Percentiles rank a stretch among this genome's conserved stretches.
phyloP scores from a whole-genome alignment of 2,888 invertebrate genomes.

The Eilema depressum region DNA sequence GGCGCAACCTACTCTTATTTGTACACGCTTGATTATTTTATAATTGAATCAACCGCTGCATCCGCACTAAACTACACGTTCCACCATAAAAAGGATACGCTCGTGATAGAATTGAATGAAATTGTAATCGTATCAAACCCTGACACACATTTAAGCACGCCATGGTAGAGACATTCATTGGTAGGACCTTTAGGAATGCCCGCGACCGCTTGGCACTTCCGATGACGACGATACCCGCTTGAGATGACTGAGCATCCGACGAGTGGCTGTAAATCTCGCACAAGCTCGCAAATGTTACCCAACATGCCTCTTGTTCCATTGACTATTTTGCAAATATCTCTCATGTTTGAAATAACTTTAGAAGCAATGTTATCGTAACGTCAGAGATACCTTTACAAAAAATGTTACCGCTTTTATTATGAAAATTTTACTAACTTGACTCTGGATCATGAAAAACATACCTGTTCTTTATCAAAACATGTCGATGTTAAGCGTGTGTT shows the following conservation, averaged over 20 bases:
- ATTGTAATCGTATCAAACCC: slow-evolving; percentile 47
- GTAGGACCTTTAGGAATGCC: slow-evolving; percentile 76
- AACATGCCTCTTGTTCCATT: slow-evolving; percentile 45
- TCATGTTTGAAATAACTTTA: slow-evolving; percentile 43
- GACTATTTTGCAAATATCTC: slow-evolving; percentile 47
- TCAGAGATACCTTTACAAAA: slow-evolving; percentile 45
- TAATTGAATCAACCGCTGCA: slow-evolving; percentile 42
- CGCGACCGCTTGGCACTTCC: slow-evolving; percentile 76
- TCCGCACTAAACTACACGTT: slow-evolving; percentile 35
- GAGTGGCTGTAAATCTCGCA: slow-evolving; percentile 38
- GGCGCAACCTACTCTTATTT: slow-evolving; percentile 28
- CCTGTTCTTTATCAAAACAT: slow-evolving; percentile 51
- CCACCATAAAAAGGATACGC: slow-evolving; percentile 35
- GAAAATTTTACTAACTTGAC: slow-evolving; percentile 40
- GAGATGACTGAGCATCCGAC: slow-evolving; percentile 48
- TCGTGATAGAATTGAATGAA: slow-evolving; percentile 43
- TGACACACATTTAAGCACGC: slow-evolving; percentile 54
- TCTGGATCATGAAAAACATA: slow-evolving; percentile 39
- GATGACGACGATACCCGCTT: slow-evolving; percentile 53
- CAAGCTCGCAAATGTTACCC: slow-evolving; percentile 35
- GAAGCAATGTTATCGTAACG: slow-evolving; percentile 37
- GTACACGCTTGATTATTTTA: slow-evolving; percentile 36
- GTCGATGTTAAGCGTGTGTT: slow-evolving; percentile 45
- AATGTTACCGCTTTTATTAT: slow-evolving; percentile 36
- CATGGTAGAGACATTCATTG: slow-evolving; percentile 55